Conservation (phyloP, 2,113 vertebrate genomes). For the Sitta europaea region DNA sequence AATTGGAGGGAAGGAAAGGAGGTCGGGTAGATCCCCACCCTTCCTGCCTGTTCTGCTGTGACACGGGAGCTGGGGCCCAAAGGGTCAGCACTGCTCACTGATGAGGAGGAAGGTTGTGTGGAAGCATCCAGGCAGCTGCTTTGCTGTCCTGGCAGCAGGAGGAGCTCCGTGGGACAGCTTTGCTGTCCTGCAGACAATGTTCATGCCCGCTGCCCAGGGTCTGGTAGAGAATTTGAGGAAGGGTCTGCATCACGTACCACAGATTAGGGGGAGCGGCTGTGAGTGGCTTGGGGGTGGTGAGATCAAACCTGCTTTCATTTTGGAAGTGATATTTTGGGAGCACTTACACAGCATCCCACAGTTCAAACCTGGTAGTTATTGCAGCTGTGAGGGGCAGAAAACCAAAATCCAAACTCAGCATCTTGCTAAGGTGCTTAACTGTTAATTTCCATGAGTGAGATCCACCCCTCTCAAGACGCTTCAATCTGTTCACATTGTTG, state of each 20-base stretch:
- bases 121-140: not conserved
- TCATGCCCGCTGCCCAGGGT: not conserved
- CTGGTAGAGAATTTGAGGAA: not conserved
- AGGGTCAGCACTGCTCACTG: not conserved
- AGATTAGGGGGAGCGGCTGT: not conserved
- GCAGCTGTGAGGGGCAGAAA: slow-evolving; percentile 5
- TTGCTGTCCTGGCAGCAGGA: not conserved
- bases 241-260: not conserved
- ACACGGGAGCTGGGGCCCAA: not conserved
- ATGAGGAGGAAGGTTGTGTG: not conserved
- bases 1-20: not conserved
- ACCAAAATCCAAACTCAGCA: not conserved
- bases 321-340: not conserved
- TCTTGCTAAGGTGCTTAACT: slow-evolving; percentile 44
- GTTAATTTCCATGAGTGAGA: slow-evolving; percentile 25
- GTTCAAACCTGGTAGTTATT: slow-evolving; percentile 21
- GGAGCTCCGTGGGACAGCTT: not conserved
- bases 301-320: not conserved
- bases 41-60: not conserved
- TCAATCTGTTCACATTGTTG: not conserved
- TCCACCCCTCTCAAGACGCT: slow-evolving; percentile 18
- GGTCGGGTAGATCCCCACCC: not conserved
- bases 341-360: not conserved
- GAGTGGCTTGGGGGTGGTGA: not conserved
- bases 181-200: accelerated